Evolutionary conservation across 2,797 vertebrate genomes (phyloP).

Genomic region (Rhabdomys pumilio): DNA sequence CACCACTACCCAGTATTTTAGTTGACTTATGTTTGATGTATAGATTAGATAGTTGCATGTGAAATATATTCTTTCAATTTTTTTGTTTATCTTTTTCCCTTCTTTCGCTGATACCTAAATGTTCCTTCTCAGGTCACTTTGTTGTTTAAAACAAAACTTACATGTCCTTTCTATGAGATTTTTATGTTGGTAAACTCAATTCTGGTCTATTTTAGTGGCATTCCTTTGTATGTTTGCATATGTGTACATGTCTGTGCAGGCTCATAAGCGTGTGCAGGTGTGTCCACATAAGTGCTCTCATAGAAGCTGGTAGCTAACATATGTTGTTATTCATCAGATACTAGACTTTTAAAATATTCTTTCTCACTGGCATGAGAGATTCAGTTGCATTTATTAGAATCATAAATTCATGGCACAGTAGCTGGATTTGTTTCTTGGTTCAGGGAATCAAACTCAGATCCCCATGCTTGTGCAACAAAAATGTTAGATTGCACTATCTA

Average conservation of each 20-base stretch:
- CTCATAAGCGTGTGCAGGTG: not conserved
- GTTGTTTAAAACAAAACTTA: not conserved
- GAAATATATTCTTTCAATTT: not conserved
- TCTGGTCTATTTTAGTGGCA: slow-evolving; percentile 3
- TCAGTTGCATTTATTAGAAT: not conserved
- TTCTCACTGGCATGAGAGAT: not conserved
- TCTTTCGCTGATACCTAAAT: slow-evolving; percentile 1
- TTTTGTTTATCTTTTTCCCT: slow-evolving; percentile 14
- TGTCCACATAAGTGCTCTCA: not conserved
- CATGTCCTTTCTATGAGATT: not conserved
- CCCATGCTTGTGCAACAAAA: not conserved
- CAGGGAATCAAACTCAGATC: not conserved
- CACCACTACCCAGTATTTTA: not conserved
- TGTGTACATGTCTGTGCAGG: not conserved
- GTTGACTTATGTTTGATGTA: not conserved
- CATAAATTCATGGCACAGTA: not conserved
- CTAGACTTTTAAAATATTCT: not conserved
- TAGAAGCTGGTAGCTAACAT: not conserved
- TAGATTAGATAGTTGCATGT: not conserved
- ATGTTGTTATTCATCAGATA: not conserved
- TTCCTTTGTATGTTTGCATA: not conserved
- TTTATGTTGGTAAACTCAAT: not conserved
- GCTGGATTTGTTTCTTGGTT: not conserved
- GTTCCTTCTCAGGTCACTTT: not conserved
- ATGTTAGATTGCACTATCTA: not conserved